These are phyloP conservation scores for Chelonus insularis DNA, from an alignment of 1,140 invertebrate genomes.

Conservation along the genomic window DNA sequence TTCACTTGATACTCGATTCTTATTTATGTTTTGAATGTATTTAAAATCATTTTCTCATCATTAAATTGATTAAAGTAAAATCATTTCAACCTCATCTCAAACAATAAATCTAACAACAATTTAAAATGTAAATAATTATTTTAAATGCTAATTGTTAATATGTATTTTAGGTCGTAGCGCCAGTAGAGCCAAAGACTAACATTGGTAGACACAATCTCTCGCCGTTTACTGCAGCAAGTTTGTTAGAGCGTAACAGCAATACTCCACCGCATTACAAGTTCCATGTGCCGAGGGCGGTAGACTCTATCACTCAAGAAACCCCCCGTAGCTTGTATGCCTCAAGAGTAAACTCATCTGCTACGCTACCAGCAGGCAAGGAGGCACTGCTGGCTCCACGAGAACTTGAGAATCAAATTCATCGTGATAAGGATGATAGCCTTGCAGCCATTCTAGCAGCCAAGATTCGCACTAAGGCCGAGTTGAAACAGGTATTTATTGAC, in stretches of 20 bases:
- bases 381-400: constrained; percentile 44
- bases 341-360: constrained; percentile 50
- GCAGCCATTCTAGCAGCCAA: constrained; percentile 67
- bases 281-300: constrained; percentile 70
- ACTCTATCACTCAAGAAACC: constrained; percentile 61
- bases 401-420: constrained; percentile 51
- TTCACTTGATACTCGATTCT: no score
- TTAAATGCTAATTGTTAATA: not conserved
- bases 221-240: constrained; percentile 62
- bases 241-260: constrained; percentile 59
- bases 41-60: no score
- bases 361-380: constrained; percentile 46
- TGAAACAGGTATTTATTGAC: constrained; percentile 66
- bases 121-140: constrained; percentile 12
- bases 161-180: constrained; percentile 52
- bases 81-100: no score
- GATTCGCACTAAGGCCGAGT: constrained; percentile 79
- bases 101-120: no score
- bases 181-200: constrained; percentile 61
- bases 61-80: no score
- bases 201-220: constrained; percentile 63
- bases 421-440: constrained; percentile 60
- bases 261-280: constrained; percentile 65
- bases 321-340: constrained; percentile 47
- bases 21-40: no score